These are phyloP conservation scores for Pygocentrus nattereri DNA, from an alignment of 2,797 vertebrate species.

Conservation along the genomic window DNA sequence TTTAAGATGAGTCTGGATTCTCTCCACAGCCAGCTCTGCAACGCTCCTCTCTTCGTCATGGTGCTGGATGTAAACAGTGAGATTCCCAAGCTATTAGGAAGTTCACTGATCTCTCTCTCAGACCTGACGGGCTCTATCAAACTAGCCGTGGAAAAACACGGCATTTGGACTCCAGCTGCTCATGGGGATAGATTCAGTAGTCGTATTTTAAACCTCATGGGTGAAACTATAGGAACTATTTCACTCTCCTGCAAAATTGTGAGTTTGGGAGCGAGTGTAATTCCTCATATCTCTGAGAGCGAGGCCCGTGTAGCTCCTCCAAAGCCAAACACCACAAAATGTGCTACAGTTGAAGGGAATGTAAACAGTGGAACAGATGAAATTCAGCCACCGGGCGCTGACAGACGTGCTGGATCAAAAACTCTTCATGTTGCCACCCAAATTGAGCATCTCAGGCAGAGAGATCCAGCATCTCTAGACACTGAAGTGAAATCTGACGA, in stretches of 20 bases:
- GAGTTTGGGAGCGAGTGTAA: conserved; percentile 73
- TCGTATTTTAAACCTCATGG: conserved; percentile 71
- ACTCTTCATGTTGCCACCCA: conserved; percentile 45
- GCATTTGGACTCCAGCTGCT: conserved; percentile 65
- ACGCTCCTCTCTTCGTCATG: conserved; percentile 78
- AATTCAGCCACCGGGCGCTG: background rate
- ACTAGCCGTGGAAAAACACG: conserved; percentile 64
- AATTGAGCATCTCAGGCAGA: conserved; percentile 44
- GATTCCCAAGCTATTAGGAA: conserved; percentile 76
- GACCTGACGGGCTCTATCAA: conserved; percentile 67
- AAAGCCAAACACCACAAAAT: background rate
- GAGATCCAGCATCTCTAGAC: conserved; percentile 2
- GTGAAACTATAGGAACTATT: conserved; percentile 78
- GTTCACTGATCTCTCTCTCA: conserved; percentile 77
- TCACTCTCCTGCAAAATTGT: conserved; percentile 82
- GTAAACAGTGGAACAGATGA: background rate
- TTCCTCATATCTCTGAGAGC: conserved; percentile 66
- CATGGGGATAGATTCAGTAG: conserved; percentile 70
- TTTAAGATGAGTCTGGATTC: conserved; percentile 80
- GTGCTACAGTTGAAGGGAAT: background rate
- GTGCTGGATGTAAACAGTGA: conserved; percentile 79
- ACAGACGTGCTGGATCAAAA: conserved; percentile 17
- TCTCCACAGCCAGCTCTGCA: conserved; percentile 71
- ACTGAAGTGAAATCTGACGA: conserved; percentile 27
- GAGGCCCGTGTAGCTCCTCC: conserved; percentile 16